phyloP scores from a whole-genome alignment of 2,113 vertebrate species.

The Capreolus pygargus region DNA sequence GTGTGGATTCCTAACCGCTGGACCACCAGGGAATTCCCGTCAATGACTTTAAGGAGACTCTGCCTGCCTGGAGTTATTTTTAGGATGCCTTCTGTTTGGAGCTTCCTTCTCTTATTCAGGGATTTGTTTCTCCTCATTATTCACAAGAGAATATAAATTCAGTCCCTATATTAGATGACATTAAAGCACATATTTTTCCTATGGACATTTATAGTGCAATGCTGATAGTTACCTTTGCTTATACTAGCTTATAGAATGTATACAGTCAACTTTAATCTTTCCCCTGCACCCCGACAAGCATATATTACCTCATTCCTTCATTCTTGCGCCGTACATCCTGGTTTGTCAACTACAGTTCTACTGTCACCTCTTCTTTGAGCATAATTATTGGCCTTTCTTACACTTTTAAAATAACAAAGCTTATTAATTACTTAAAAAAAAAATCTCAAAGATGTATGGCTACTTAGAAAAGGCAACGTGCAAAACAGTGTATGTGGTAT shows the following conservation, averaged over 20 bases:
- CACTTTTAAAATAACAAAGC: not conserved
- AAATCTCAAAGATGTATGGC: not conserved
- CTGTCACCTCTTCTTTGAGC: not conserved
- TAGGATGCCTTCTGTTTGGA: not conserved
- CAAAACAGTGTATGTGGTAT: not conserved
- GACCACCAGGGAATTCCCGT: not conserved
- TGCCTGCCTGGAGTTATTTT: not conserved
- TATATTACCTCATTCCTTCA: not conserved
- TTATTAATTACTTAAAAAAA: conserved; percentile 8
- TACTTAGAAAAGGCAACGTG: not conserved
- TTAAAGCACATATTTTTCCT: not conserved
- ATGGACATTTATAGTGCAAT: not conserved
- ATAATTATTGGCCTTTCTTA: not conserved
- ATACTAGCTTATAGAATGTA: not conserved
- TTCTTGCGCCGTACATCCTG: not conserved
- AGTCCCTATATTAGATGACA: not conserved
- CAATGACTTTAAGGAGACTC: not conserved
- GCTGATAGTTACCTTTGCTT: not conserved
- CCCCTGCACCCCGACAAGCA: not conserved
- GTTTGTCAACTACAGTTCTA: not conserved
- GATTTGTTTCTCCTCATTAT: not conserved
- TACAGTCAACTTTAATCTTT: not conserved
- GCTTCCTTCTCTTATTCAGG: not conserved
- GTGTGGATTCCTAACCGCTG: not conserved
- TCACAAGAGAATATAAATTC: not conserved